Conservation (phyloP, 2,113 vertebrate genomes). For the Peromyscus maniculatus region DNA sequence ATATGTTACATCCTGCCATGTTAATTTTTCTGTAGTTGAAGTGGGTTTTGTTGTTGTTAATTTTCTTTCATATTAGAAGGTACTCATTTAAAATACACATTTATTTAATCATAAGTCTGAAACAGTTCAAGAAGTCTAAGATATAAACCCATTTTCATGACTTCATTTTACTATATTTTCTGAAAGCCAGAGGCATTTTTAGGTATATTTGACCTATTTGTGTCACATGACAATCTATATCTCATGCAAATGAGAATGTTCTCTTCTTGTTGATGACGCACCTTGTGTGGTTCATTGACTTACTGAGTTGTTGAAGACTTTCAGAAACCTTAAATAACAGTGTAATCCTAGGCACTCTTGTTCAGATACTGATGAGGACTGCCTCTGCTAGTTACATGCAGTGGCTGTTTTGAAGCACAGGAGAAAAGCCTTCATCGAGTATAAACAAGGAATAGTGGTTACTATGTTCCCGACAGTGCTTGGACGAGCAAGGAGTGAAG, state of each 20-base stretch:
- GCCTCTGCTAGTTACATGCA: not conserved
- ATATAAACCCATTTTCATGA: not conserved
- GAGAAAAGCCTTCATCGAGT: not conserved
- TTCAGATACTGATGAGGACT: not conserved
- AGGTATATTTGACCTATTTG: constrained; percentile 20
- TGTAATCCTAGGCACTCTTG: not conserved
- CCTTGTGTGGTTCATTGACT: not conserved
- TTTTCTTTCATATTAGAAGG: constrained; percentile 1
- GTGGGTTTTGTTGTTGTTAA: not conserved
- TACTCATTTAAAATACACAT: not conserved
- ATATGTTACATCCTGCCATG: constrained; percentile 6
- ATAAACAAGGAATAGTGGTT: not conserved
- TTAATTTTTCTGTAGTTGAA: constrained; percentile 38
- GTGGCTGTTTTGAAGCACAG: not conserved
- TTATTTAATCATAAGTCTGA: constrained; percentile 17
- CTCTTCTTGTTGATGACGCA: not conserved
- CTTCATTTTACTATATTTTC: constrained; percentile 31
- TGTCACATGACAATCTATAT: not conserved
- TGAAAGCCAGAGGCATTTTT: constrained; percentile 8
- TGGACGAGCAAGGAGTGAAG: not conserved
- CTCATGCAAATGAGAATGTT: not conserved
- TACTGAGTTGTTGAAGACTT: constrained; percentile 42
- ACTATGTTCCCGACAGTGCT: not conserved
- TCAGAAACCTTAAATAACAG: constrained; percentile 45
- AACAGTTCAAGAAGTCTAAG: constrained; percentile 37